A percentile compares a stretch with the other conserved stretches of the same genome.
These are phyloP conservation scores for Blastomussa wellsi DNA, from an alignment of 92 coral and sea anemone species.

Conservation along the genomic window DNA sequence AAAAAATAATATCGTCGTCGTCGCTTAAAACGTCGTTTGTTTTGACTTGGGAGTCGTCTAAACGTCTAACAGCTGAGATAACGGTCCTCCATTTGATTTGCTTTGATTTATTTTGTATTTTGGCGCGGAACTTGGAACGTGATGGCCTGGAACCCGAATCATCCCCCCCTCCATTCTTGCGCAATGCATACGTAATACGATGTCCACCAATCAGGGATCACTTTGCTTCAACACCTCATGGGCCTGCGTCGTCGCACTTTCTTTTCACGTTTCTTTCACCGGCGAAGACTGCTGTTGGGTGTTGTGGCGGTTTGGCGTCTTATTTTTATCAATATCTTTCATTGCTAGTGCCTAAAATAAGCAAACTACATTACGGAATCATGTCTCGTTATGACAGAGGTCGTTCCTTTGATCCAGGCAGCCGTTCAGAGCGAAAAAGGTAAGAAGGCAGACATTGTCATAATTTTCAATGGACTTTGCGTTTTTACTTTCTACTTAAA, in stretches of 20 bases:
- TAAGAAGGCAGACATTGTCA: conserved; percentile 30
- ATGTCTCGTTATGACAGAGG: conserved; percentile 98
- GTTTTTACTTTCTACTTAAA: not conserved
- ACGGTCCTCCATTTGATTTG: too few species aligned
- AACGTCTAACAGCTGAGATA: too few species aligned
- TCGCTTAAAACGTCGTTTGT: too few species aligned
- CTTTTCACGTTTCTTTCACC: conserved; percentile 15
- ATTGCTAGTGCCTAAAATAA: not conserved
- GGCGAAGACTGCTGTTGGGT: not conserved
- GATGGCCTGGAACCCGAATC: too few species aligned
- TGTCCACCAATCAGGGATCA: conserved; percentile 37
- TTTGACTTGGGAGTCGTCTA: too few species aligned
- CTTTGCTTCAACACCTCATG: conserved; percentile 15
- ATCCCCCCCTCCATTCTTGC: not conserved
- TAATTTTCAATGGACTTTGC: not conserved
- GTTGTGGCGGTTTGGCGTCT: too few species aligned
- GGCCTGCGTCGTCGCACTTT: not conserved
- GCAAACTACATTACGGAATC: conserved; percentile 11
- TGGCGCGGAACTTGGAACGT: too few species aligned
- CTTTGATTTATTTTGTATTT: too few species aligned
- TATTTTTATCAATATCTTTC: not conserved
- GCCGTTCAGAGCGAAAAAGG: conserved; percentile 99
- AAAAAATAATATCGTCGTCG: too few species aligned
- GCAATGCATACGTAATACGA: conserved; percentile 12
- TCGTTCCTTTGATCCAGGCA: conserved; percentile 93